phyloP scores from a whole-genome alignment of 1,140 invertebrate species.

The Plodia interpunctella region DNA sequence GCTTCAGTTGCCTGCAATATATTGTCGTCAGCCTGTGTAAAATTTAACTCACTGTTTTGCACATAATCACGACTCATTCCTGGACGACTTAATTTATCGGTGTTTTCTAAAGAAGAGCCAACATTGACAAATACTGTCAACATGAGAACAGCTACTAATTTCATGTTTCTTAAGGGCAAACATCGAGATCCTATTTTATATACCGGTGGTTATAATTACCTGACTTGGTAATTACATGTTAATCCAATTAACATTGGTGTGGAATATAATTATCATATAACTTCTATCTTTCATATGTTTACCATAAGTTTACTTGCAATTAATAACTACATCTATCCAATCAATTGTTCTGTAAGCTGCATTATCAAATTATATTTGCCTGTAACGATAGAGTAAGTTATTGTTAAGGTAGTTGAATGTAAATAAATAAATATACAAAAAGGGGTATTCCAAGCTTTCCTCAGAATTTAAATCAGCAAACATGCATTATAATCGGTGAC shows the following conservation, averaged over 20 bases:
- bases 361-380: no score
- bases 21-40: background rate
- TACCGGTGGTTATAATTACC: background rate
- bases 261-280: background rate
- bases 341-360: no score
- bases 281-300: background rate
- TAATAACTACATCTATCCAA: no score
- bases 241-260: background rate
- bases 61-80: no score
- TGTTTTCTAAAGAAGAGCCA: background rate
- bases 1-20: no score
- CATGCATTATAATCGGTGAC: no score
- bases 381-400: no score
- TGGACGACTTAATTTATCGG: background rate
- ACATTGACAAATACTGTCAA: background rate
- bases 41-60: background rate
- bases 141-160: background rate
- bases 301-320: no score
- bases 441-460: no score
- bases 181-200: background rate
- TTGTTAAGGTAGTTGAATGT: no score
- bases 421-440: no score
- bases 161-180: background rate
- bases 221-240: slow-evolving; percentile 6
- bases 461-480: no score